Evolutionary conservation across 2,113 vertebrate genomes (phyloP).

Genomic region (Diadophis punctatus): DNA sequence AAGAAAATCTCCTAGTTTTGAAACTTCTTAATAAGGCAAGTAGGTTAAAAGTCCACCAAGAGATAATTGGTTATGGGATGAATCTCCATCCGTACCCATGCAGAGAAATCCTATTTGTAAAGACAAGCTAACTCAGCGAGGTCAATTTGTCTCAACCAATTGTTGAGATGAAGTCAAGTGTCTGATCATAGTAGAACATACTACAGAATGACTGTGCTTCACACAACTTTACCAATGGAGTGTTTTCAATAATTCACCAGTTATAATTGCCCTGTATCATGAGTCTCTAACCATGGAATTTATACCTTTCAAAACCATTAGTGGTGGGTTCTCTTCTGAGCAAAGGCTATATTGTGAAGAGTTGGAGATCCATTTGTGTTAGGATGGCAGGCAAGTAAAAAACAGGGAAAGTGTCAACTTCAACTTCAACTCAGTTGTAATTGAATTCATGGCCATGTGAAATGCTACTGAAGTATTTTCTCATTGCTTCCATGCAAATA

Average conservation of each 20-base stretch:
- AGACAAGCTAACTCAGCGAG: neutral
- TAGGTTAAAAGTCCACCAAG: neutral
- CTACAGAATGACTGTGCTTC: neutral
- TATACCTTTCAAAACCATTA: neutral
- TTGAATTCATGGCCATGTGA: neutral
- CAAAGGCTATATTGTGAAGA: neutral
- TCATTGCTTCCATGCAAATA: neutral
- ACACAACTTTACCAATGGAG: no score
- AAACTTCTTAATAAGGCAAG: neutral
- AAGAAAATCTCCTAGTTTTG: neutral
- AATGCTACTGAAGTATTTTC: neutral
- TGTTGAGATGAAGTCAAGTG: neutral
- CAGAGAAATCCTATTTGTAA: neutral
- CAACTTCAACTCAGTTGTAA: neutral
- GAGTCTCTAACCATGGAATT: neutral
- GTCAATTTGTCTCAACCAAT: neutral
- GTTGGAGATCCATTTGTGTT: neutral
- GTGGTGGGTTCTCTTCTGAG: neutral
- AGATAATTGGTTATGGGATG: neutral
- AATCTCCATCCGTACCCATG: neutral
- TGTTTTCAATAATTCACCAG: neutral
- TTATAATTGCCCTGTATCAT: neutral
- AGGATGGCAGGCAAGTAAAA: neutral
- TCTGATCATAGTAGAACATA: neutral
- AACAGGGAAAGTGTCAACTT: neutral